These are phyloP conservation scores for Gastrophysa polygoni DNA, from an alignment of 2,888 invertebrate genomes.

Conservation along the genomic window DNA sequence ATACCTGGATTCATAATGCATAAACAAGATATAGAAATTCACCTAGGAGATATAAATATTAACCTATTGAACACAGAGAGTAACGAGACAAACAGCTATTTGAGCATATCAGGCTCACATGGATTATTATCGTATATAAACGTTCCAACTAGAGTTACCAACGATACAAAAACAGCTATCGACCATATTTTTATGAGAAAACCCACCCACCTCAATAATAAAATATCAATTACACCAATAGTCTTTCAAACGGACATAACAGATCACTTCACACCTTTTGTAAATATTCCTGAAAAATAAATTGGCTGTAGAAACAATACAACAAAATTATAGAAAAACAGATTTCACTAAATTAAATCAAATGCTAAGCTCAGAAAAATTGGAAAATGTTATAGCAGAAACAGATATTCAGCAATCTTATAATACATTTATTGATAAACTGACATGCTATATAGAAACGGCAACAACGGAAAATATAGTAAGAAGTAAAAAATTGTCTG, in stretches of 20 bases:
- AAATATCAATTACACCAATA: not conserved
- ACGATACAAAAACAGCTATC: constrained; percentile 7
- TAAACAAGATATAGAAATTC: constrained; percentile 7
- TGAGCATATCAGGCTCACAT: constrained; percentile 1
- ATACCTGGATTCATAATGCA: not conserved
- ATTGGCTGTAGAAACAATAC: not conserved
- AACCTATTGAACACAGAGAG: not conserved
- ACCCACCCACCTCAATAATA: constrained; percentile 2
- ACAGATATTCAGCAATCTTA: not conserved
- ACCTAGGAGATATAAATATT: constrained; percentile 5
- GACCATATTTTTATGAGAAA: constrained; percentile 8
- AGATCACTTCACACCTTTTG: not conserved
- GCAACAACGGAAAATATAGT: not conserved
- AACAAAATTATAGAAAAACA: not conserved
- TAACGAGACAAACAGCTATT: constrained; percentile 8
- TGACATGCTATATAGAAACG: not conserved
- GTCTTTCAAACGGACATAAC: not conserved
- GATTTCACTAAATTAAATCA: not conserved
- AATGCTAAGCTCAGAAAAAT: constrained; percentile 4
- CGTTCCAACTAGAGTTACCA: constrained; percentile 2
- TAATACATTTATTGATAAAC: constrained; percentile 3
- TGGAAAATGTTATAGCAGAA: constrained; percentile 1
- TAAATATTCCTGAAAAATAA: not conserved
- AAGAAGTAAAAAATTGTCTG: constrained; percentile 1
- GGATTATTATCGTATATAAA: constrained; percentile 5